phyloP scores from a whole-genome alignment of 1,140 invertebrate genomes.

The Grapholita molesta region DNA sequence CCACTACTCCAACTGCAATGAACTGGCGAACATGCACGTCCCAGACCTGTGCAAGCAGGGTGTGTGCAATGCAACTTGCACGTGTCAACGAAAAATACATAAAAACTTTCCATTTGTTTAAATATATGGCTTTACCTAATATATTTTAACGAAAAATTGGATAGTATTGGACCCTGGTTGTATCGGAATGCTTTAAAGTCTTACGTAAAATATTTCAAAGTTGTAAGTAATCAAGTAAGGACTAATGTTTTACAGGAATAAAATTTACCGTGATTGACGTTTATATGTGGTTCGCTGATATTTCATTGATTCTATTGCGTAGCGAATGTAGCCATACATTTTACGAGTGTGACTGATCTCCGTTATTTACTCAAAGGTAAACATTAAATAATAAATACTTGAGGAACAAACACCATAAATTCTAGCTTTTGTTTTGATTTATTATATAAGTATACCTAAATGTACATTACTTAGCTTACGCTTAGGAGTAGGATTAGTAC shows the following conservation, averaged over 20 bases:
- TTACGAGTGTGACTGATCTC: slow-evolving; percentile 9
- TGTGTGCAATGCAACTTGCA: slow-evolving; percentile 85
- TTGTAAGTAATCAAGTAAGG: too few species aligned
- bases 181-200: too few species aligned
- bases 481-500: too few species aligned
- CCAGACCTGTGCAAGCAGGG: slow-evolving; percentile 79
- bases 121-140: background rate
- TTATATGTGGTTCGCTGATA: too few species aligned
- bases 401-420: background rate
- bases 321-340: background rate
- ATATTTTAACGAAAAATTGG: too few species aligned
- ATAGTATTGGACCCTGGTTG: too few species aligned
- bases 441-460: too few species aligned
- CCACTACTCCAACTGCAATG: slow-evolving; percentile 85
- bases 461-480: too few species aligned
- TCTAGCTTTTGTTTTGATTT: background rate
- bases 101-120: slow-evolving; percentile 62
- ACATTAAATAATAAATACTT: background rate
- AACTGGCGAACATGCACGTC: slow-evolving; percentile 79
- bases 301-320: too few species aligned
- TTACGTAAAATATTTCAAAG: too few species aligned
- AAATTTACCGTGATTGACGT: too few species aligned
- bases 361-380: background rate
- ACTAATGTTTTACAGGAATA: too few species aligned
- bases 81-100: slow-evolving; percentile 79